These are phyloP conservation scores for Rhyzopertha dominica DNA, from an alignment of 1,140 invertebrate species.

Conservation along the genomic window DNA sequence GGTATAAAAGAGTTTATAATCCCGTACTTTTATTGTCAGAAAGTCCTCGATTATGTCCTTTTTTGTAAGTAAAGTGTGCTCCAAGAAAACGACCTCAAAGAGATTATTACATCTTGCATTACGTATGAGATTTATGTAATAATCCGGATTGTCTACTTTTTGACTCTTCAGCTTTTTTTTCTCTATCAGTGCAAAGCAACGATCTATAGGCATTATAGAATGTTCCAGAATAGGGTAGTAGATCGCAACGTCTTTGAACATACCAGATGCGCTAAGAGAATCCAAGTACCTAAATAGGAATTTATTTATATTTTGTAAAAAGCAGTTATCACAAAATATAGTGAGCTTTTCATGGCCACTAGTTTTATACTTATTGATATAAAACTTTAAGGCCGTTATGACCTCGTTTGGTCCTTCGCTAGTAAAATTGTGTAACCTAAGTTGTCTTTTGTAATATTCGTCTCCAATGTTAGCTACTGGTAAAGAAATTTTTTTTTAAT, in stretches of 20 bases:
- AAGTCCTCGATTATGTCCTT: not conserved
- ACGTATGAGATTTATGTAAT: constrained; percentile 1
- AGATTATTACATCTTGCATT: constrained; percentile 1
- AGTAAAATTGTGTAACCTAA: constrained; percentile 11
- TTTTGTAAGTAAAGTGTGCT: constrained; percentile 4
- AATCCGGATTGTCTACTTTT: constrained; percentile 5
- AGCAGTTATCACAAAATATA: constrained; percentile 7
- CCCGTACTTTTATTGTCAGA: not conserved
- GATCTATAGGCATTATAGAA: not conserved
- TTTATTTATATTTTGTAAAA: not conserved
- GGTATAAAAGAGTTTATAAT: not conserved
- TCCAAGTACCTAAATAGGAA: constrained; percentile 7
- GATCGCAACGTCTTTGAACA: no score
- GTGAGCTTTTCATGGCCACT: not conserved
- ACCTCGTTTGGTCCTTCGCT: constrained; percentile 12
- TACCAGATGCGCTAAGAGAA: constrained; percentile 8
- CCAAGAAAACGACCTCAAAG: constrained; percentile 1
- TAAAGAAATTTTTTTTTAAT: no score
- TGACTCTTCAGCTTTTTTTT: not conserved
- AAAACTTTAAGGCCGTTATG: constrained; percentile 2
- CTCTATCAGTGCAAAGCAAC: constrained; percentile 3
- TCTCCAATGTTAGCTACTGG: no score
- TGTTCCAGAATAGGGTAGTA: no score
- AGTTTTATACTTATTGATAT: constrained; percentile 3
- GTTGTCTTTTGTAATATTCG: no score